Percentiles rank a stretch among this genome's conserved stretches.
Conservation (phyloP, 2,113 vertebrate genomes). For the Jaculus jaculus region DNA sequence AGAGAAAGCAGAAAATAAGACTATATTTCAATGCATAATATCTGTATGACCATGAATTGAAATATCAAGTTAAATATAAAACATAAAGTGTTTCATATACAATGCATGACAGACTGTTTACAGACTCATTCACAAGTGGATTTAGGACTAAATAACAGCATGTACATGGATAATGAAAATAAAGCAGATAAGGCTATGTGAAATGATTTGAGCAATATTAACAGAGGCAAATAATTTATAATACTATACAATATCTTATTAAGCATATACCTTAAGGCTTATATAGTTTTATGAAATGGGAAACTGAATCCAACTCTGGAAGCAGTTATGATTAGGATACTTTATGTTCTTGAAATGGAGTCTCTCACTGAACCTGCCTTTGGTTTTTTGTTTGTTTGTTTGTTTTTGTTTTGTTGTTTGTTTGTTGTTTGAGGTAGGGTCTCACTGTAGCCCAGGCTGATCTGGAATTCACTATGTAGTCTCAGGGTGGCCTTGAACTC, state of each 20-base stretch:
- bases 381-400: too few relatives aligned
- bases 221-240: neutral
- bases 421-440: too few relatives aligned
- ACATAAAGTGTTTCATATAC: neutral
- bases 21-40: conserved; percentile 43
- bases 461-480: too few relatives aligned
- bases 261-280: neutral
- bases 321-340: neutral
- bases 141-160: neutral
- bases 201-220: neutral
- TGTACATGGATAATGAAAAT: neutral
- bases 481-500: too few relatives aligned
- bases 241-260: neutral
- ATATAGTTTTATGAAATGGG: neutral
- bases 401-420: too few relatives aligned
- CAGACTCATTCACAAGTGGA: neutral
- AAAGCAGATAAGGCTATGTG: neutral
- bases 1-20: neutral
- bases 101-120: neutral
- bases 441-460: too few relatives aligned
- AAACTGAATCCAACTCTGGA: neutral
- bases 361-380: neutral
- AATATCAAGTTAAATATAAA: neutral
- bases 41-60: conserved; percentile 14
- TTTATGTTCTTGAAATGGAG: neutral